These are phyloP conservation scores for Tiliacea aurago DNA, from an alignment of 2,888 invertebrate species.

Conservation along the genomic window DNA sequence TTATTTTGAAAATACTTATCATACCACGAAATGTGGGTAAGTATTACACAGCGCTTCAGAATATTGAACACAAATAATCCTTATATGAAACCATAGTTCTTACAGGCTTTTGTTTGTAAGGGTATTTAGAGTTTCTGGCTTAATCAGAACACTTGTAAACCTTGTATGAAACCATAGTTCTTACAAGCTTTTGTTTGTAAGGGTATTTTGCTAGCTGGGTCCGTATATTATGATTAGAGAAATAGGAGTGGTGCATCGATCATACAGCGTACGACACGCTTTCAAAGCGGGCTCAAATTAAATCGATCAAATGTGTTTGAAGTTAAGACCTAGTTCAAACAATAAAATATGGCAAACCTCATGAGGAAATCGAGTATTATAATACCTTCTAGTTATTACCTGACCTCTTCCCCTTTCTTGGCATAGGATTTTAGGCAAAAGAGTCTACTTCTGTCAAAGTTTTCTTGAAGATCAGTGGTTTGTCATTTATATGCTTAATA, in stretches of 20 bases:
- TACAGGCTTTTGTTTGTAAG: too few species aligned
- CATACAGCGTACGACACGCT: slow-evolving; percentile 6
- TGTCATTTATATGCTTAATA: neutral
- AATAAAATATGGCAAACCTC: neutral
- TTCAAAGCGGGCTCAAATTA: neutral
- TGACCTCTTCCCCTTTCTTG: neutral
- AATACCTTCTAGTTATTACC: neutral
- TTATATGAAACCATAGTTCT: too few species aligned
- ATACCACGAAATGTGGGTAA: slow-evolving; percentile 28
- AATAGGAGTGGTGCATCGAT: slow-evolving; percentile 38
- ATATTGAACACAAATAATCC: too few species aligned
- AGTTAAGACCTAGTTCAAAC: neutral
- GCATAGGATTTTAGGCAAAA: neutral
- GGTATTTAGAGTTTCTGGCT: too few species aligned
- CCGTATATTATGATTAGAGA: too few species aligned
- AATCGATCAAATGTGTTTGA: slow-evolving; percentile 25
- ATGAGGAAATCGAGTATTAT: neutral
- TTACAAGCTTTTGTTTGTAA: too few species aligned
- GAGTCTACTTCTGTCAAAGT: neutral
- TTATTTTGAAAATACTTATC: slow-evolving; percentile 46
- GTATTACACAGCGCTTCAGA: neutral
- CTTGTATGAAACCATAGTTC: too few species aligned
- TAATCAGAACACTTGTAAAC: too few species aligned
- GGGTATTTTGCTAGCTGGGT: too few species aligned
- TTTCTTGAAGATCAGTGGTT: neutral